A percentile compares a stretch with the other conserved stretches of the same genome.
Conservation (phyloP, 2,797 vertebrate species). For the Enteromius viviparus region DNA sequence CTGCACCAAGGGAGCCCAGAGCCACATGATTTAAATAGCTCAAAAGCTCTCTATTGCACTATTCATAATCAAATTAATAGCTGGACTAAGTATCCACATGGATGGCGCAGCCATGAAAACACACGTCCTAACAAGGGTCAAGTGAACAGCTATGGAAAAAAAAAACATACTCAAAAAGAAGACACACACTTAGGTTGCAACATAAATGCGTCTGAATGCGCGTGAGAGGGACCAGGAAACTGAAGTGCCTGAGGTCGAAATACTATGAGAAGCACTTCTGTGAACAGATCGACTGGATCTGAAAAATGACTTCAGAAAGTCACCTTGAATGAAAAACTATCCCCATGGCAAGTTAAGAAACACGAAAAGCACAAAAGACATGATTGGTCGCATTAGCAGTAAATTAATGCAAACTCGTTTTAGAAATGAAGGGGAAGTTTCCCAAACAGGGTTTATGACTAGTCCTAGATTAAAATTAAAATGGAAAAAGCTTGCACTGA, state of each 20-base stretch:
- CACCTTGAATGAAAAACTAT: conserved; percentile 3
- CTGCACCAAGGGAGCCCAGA: conserved; percentile 4
- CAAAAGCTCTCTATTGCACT: conserved; percentile 11
- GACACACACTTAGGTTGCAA: not conserved
- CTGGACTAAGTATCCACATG: not conserved
- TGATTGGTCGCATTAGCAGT: not conserved
- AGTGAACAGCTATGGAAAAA: conserved; percentile 1
- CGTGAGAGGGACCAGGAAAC: not conserved
- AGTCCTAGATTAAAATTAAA: too few relatives aligned
- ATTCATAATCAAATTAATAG: conserved; percentile 25
- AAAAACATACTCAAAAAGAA: not conserved
- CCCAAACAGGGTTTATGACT: too few relatives aligned
- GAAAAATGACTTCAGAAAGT: conserved; percentile 13
- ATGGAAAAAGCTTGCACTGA: too few relatives aligned
- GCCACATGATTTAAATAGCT: conserved; percentile 9
- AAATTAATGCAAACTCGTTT: not conserved
- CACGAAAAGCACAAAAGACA: not conserved
- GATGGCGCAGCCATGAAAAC: not conserved
- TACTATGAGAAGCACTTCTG: not conserved
- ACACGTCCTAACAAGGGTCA: not conserved
- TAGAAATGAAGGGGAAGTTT: not conserved
- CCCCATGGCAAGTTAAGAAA: not conserved
- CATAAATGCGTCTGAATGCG: not conserved
- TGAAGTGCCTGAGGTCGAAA: not conserved
- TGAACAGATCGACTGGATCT: not conserved